Evolutionary conservation across 2,113 vertebrate genomes (phyloP).

Genomic region (Rana temporaria): DNA sequence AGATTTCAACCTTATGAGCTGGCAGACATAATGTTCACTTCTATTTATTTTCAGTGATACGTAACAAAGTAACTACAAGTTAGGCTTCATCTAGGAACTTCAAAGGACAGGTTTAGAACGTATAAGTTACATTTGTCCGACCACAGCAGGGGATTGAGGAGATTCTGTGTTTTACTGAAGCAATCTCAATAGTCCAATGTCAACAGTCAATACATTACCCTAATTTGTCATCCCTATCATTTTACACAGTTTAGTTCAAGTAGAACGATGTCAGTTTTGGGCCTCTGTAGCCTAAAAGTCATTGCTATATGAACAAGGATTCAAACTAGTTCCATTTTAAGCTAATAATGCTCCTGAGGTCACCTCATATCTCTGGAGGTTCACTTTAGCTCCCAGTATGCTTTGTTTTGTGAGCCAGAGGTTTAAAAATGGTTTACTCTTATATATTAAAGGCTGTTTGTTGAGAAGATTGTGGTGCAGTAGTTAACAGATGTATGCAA

Average conservation of each 20-base stretch:
- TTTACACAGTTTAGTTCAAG: conserved; percentile 2
- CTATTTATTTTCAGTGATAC: conserved; percentile 32
- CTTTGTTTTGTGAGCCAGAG: background rate
- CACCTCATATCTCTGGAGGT: background rate
- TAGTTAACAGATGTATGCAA: too few species aligned
- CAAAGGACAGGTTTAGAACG: background rate
- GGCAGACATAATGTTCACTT: conserved; percentile 24
- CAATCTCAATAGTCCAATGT: conserved; percentile 17
- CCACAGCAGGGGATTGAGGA: conserved; percentile 11
- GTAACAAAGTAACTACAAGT: conserved; percentile 20
- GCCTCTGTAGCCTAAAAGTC: background rate
- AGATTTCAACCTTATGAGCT: conserved; percentile 38
- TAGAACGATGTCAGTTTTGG: background rate
- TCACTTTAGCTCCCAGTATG: background rate
- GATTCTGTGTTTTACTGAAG: conserved; percentile 29
- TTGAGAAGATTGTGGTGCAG: too few species aligned
- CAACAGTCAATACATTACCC: conserved; percentile 8
- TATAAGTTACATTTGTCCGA: conserved; percentile 12
- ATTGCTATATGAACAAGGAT: background rate
- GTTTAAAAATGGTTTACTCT: too few species aligned
- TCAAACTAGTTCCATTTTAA: background rate
- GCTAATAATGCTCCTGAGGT: background rate
- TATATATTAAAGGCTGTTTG: too few species aligned
- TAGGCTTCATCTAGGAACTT: conserved; percentile 34
- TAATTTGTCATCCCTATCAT: conserved; percentile 33